Conservation (phyloP, 1,140 invertebrate species). For the Triops longicaudatus region DNA sequence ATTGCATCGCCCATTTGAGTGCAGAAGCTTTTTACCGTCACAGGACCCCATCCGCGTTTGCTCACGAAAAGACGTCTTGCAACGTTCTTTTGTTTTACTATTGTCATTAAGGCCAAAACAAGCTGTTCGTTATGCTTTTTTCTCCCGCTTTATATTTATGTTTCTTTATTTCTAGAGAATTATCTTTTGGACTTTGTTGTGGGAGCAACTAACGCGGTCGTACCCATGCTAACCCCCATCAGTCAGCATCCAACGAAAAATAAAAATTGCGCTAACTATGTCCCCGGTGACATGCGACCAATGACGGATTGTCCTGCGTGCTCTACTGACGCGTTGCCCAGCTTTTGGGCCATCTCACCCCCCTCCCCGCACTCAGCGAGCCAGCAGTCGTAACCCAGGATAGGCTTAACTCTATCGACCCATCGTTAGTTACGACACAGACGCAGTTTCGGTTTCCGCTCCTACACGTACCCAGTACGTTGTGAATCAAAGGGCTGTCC, state of each 20-base stretch:
- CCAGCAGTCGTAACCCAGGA: not conserved
- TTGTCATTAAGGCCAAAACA: not conserved
- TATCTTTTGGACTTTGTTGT: too few species aligned
- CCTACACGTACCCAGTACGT: not conserved
- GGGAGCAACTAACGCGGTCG: too few species aligned
- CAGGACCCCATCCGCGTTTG: not conserved
- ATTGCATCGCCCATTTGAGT: not conserved
- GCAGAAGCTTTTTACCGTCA: not conserved
- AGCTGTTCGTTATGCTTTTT: not conserved
- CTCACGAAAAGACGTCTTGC: too few species aligned
- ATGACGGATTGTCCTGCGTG: conserved; percentile 10
- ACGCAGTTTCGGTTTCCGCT: not conserved
- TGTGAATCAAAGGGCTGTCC: conserved; percentile 2
- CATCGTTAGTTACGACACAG: conserved; percentile 11
- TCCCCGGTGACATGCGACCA: conserved; percentile 8
- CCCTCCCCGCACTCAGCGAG: not conserved
- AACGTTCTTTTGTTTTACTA: not conserved
- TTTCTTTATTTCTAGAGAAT: too few species aligned
- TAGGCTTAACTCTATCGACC: conserved; percentile 1
- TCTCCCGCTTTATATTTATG: not conserved
- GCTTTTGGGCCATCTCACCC: not conserved
- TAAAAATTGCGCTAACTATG: not conserved
- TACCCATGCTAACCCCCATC: not conserved
- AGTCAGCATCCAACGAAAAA: not conserved
- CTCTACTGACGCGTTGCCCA: not conserved